A percentile compares a stretch with the other conserved stretches of the same genome.
These are phyloP conservation scores for Liposcelis brunnea DNA, from an alignment of 2,888 invertebrate genomes.

Conservation along the genomic window DNA sequence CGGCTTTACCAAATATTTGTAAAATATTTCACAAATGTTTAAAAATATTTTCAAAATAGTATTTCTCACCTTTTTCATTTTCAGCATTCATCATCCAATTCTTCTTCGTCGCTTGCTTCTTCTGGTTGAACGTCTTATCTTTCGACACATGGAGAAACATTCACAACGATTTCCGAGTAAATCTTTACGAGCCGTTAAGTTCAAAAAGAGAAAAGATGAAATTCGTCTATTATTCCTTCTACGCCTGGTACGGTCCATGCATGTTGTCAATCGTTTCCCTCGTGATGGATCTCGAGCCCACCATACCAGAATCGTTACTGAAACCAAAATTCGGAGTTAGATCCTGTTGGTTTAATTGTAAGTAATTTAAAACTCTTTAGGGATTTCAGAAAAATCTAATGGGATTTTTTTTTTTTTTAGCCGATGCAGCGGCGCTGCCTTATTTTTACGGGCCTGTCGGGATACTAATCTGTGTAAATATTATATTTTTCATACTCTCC, in stretches of 20 bases:
- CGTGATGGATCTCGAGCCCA: constrained; percentile 38
- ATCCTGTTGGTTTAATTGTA: constrained; percentile 44
- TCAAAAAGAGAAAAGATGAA: constrained; percentile 23
- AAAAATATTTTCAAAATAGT: too few species aligned
- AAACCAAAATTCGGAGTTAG: constrained; percentile 39
- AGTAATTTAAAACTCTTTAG: constrained; percentile 23
- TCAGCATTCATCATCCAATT: constrained; percentile 47
- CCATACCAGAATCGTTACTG: constrained; percentile 38
- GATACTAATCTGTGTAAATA: constrained; percentile 33
- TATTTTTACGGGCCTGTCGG: constrained; percentile 46
- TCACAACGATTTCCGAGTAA: constrained; percentile 2
- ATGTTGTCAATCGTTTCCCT: constrained; percentile 36
- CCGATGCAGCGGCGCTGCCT: constrained; percentile 37
- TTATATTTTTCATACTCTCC: constrained; percentile 36
- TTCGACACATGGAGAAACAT: constrained; percentile 39
- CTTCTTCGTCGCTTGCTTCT: constrained; percentile 46
- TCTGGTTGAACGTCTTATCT: constrained; percentile 51
- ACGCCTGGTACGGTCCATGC: constrained; percentile 36
- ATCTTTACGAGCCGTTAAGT: not conserved
- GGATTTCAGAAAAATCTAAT: too few species aligned
- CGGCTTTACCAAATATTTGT: too few species aligned
- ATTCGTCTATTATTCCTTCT: constrained; percentile 39
- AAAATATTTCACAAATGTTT: too few species aligned
- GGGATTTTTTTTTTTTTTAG: constrained; percentile 24
- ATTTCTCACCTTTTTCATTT: too few species aligned